Evolutionary conservation across 2,113 vertebrate species (phyloP), one percentile per base, ranked within the genome.

Genomic region (Boleophthalmus pectinirostris): DNA sequence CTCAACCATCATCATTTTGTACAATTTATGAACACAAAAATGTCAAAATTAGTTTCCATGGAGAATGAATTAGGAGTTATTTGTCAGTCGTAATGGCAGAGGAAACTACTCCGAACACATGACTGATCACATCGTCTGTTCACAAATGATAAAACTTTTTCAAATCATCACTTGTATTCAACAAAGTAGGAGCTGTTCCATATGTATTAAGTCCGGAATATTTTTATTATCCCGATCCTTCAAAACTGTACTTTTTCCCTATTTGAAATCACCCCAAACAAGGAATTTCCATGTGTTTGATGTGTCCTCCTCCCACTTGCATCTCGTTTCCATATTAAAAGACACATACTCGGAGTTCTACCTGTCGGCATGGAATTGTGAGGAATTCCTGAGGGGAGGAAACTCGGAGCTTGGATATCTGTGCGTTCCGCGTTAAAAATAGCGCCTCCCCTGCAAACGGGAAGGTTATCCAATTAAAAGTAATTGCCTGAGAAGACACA

Each of bases 401-500:
- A 29, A 65, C 56, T 66, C 54, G 68, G 70, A 23, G 23, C 80
- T 69, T 53, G 70, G 72, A 72, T 84, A 86, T 77, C 82, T 67
- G 64, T 1, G 63, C 75, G 77, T 87, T 83, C 84, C 63, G 73
- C 78, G 86, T 84, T 86, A 89, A 88, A 89, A 88, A 90, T 89
- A 88, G 82, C 73, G 66, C 56, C 82, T 69, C 74, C 24, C 79
- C 73, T 68, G 78, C 69, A 82, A 90, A 84, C 25, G 53, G 83
- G 88, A 88, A 89, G 87, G 86, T 89, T 92, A 87, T 81, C 87
- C 86, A 91, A 90, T 91, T 90, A 91, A 91, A 91, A 88, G 87
- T 90, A 89, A 91, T 88, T 90, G 88, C 85, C 73, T 53, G 72
- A 68, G 69, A 84, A 82, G 73, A 70, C 78, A 67, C 82, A 69